phyloP scores from a whole-genome alignment of 2,888 invertebrate species.

The Tethea ocularis region DNA sequence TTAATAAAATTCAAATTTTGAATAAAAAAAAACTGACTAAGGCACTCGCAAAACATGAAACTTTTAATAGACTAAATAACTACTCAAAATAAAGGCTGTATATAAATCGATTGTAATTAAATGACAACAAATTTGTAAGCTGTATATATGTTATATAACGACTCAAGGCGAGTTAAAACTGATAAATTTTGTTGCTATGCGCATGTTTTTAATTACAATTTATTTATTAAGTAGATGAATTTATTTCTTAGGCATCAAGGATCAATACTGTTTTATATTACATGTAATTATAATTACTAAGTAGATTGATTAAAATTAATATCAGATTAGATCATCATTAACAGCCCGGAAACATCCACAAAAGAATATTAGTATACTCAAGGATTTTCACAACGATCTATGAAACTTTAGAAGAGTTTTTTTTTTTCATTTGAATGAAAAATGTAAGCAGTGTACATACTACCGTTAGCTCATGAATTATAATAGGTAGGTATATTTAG shows the following conservation, averaged over 20 bases:
- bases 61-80: too few relatives aligned
- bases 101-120: conserved; percentile 17
- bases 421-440: neutral
- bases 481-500: too few relatives aligned
- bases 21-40: neutral
- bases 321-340: neutral
- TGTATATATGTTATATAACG: neutral
- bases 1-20: too few relatives aligned
- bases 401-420: neutral
- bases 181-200: neutral
- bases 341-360: neutral
- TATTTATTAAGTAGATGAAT: too few relatives aligned
- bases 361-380: neutral
- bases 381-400: neutral
- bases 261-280: too few relatives aligned
- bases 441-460: too few relatives aligned
- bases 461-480: too few relatives aligned
- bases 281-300: too few relatives aligned
- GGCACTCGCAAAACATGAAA: neutral
- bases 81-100: conserved; percentile 23
- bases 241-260: too few relatives aligned
- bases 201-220: neutral
- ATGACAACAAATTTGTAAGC: neutral
- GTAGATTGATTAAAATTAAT: neutral
- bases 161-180: neutral